Base-by-base conservation (phyloP, 2,113 vertebrate species). In the Nycticebus coucang region DNA sequence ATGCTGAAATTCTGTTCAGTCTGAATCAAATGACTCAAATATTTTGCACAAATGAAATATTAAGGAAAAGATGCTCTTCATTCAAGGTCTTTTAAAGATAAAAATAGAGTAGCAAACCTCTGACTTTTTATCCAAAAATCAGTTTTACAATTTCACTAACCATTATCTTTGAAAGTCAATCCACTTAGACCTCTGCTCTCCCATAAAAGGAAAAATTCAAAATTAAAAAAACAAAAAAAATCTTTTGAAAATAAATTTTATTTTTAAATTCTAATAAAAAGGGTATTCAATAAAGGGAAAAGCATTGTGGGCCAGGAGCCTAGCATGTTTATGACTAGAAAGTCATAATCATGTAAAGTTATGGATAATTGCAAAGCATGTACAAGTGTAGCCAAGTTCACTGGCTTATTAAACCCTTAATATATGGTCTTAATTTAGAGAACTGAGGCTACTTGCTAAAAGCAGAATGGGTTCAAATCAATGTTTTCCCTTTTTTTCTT, bases 251-350 rank as follows among this genome's bases (percentile, higher is more conserved):
- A 6, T 89, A 72, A 60, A 9, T n/a, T 14, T n/a, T 68, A 33
- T 15, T 11, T 7, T 87, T 85, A 26, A 81, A 75, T 89, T 85
- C 0, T 83, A 28, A 59, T 19, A 22, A 74, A 62, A 82, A 19
- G 60, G 50, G 21, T 30, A 66, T 3, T 77, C 64, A 9, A 30
- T 55, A n/a, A 79, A 0, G 26, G 69, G 12, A 89, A 80, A 35
- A 75, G 30, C 11, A n/a, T 30, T 6, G 24, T 12, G 4, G 1
- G 7, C 26, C 60, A 35, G 3, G 1, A 50, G n/a, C 0, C 4
- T 77, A 18, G 59, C 17, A 78, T 41, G 14, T 66, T 35, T 37
- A 33, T 37, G 60, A 89, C 8, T 14, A 22, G 75, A 14, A 77
- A 7, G 22, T 21, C 7, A 41, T 87, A 78, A 71, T 37, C 2